These are phyloP conservation scores for Phragmatobia fuliginosa DNA, from an alignment of 2,888 invertebrate genomes.

Conservation along the genomic window DNA sequence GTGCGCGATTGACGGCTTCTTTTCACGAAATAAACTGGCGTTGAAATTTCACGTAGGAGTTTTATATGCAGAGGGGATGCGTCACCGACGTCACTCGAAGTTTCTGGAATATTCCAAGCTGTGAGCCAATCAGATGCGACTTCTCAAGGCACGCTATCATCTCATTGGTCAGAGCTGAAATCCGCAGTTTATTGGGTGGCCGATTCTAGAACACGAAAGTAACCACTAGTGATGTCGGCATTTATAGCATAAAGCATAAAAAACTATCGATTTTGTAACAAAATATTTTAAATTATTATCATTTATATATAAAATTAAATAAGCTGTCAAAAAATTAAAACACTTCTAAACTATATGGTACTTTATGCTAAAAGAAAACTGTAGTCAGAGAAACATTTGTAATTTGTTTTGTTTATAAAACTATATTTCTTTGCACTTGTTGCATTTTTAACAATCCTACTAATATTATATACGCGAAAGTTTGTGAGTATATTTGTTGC, in stretches of 20 bases:
- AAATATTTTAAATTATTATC: too few relatives aligned
- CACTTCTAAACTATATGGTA: too few relatives aligned
- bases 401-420: too few relatives aligned
- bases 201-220: conserved; percentile 3
- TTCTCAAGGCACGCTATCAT: conserved; percentile 44
- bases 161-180: conserved; percentile 67
- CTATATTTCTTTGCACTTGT: too few relatives aligned
- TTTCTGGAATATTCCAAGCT: conserved; percentile 80
- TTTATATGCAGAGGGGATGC: conserved; percentile 65
- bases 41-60: conserved; percentile 53
- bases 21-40: conserved; percentile 78
- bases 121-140: conserved; percentile 66
- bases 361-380: too few relatives aligned
- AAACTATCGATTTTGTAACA: too few relatives aligned
- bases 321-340: too few relatives aligned
- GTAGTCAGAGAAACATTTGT: too few relatives aligned
- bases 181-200: conserved; percentile 42
- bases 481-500: too few relatives aligned
- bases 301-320: too few relatives aligned
- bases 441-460: too few relatives aligned
- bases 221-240: conserved; percentile 47
- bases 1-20: conserved; percentile 85
- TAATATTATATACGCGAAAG: too few relatives aligned
- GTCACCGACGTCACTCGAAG: conserved; percentile 73
- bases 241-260: not conserved